Base-by-base conservation (phyloP, 2,797 vertebrate species). In the Anguilla megastoma region DNA sequence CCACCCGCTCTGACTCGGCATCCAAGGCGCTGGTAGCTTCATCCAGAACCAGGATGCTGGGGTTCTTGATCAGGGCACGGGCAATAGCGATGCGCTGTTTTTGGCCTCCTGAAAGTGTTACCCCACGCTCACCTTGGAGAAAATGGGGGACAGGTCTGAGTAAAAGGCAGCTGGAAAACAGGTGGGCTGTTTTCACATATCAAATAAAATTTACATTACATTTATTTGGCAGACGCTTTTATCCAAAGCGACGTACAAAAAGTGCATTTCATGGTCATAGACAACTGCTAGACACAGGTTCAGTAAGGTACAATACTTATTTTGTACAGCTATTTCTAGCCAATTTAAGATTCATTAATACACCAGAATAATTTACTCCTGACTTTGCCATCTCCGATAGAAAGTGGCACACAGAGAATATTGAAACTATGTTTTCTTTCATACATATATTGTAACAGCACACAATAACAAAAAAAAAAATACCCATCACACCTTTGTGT, bases 1-100 rank as follows among this genome's bases (percentile, higher is more conserved):
- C 98, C 30, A 96, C 96, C 0, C 94, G 92, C 93, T 99, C 98
- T 0, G 98, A 97, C 90, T 97, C 97, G 0, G 98, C 95, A 0
- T 99, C 98, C 91, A 99, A 93, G 0, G 98, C 98, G 0, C 98
- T 99, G 1, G 98, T 99, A 90, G 98, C 98, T 91, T 99, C 98
- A 0, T 98, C 98, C 94, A 99, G 94, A 84, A 99, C 95, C 84
- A 99, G 93, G 90, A 99, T 93, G 0, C 93, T 91, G 5, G 98
- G 98, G 90, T 97, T 96, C 94, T 99, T 99, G 89, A 99, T 95
- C 79, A 99, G 94, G 0, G 98, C 98, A 0, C 98, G 97, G 85
- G 98, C 98, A 0, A 99, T 98, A 89, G 98, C 98, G 0, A 99
- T 94, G 10, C 98, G 97, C 90, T 99, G 98, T 92, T 99, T 99